Evolutionary conservation across 2,888 invertebrate genomes (phyloP), one percentile per base, ranked within the genome.

Genomic region (Nomada goodeniana): DNA sequence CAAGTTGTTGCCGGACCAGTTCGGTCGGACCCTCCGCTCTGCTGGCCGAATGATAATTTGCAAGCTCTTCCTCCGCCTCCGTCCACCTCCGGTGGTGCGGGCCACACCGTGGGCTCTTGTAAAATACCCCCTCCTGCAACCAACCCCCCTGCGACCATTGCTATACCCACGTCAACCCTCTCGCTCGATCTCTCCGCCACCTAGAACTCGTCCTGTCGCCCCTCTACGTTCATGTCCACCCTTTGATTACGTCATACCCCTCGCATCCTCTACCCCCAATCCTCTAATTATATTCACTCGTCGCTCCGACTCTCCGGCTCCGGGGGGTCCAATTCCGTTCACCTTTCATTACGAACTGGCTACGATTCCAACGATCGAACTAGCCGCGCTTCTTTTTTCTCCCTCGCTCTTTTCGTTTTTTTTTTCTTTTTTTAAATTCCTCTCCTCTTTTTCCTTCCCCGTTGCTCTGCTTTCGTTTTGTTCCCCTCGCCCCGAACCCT

Each of bases 221-320:
- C 86, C 84, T 79, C 86, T 83, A 82, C 85, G 84, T 83, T 88
- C 89, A 86, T 90, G 90, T 91, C 91, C 92, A 92, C 93, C 93
- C 93, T 93, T 93, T 93, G 93, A 93, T 93, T 93, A 93, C 92
- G 93, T 91, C 91, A 92, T 89, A 90, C 91, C 91, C 91, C 87
- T 87, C 91, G 87, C 89, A 52, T 76, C 82, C 82, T 84, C 89
- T 85, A 88, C 88, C 92, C 90, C 87, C 91, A 90, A 92, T 93
- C 93, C 93, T 93, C 92, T 93, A 93, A 93, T 93, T 93, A 93
- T 93, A 93, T 93, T 93, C 93, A 92, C 93, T 93, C 92, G 90
- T 89, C 89, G 91, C 92, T 92, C 89, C 89, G 89, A 86, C 89
- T 88, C 89, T 86, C 90, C 89, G 87, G 90, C 91, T 92, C 91